phyloP scores from a whole-genome alignment of 2,113 vertebrate species.

The Elaphurus davidianus region DNA sequence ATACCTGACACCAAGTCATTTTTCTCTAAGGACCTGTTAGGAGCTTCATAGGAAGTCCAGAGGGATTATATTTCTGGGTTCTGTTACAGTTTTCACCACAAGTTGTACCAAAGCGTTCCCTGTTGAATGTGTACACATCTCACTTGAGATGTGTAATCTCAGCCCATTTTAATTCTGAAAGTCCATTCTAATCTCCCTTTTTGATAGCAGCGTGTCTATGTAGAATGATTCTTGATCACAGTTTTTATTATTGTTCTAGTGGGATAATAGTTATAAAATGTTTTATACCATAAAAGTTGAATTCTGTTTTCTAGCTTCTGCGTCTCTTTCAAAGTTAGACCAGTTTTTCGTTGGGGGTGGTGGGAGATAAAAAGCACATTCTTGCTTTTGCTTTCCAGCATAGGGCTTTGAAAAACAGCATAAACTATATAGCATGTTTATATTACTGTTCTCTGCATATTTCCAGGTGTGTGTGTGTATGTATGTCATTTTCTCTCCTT shows the following conservation, averaged over 20 bases:
- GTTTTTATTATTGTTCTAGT: background rate
- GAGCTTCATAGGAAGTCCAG: background rate
- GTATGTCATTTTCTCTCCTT: background rate
- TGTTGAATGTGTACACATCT: background rate
- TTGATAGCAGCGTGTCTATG: background rate
- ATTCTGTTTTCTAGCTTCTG: background rate
- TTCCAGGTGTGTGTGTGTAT: background rate
- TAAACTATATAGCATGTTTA: background rate
- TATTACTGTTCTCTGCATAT: background rate
- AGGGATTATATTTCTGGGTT: background rate
- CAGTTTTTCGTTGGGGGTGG: background rate
- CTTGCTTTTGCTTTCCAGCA: background rate
- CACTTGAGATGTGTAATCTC: background rate
- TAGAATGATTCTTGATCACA: background rate
- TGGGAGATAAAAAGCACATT: background rate
- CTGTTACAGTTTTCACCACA: background rate
- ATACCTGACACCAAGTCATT: background rate
- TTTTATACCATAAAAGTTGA: background rate
- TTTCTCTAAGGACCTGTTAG: background rate
- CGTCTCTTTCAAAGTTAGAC: background rate
- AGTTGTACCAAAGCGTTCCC: background rate
- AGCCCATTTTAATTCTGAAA: background rate
- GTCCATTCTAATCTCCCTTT: background rate
- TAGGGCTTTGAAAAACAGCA: background rate
- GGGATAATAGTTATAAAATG: background rate